Evolutionary conservation across 2,797 vertebrate species (phyloP).

Genomic region (Fratercula arctica): DNA sequence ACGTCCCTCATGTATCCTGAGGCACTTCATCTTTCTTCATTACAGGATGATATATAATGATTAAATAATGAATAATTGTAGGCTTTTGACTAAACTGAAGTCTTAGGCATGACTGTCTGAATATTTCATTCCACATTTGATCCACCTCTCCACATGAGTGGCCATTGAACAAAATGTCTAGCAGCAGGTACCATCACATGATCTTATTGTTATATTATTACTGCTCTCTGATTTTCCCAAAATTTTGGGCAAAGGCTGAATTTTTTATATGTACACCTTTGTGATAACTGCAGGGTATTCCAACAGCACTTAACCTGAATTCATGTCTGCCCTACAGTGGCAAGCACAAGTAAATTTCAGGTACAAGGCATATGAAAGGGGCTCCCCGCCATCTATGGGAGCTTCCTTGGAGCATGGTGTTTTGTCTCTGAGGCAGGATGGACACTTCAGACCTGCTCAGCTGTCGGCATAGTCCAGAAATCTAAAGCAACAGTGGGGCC

Average conservation of each 20-base stretch:
- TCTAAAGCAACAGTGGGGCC: not conserved
- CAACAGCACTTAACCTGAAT: not conserved
- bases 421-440: not conserved
- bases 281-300: not conserved
- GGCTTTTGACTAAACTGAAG: not conserved
- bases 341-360: not conserved
- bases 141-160: not conserved
- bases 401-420: not conserved
- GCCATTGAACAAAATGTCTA: not conserved
- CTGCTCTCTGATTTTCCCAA: not conserved
- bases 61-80: not conserved
- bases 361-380: not conserved
- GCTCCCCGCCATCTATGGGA: not conserved
- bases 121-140: not conserved
- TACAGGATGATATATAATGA: not conserved
- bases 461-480: not conserved
- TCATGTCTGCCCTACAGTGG: not conserved
- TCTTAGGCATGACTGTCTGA: not conserved
- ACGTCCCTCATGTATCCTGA: accelerated
- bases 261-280: not conserved
- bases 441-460: not conserved
- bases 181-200: not conserved
- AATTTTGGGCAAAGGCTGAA: not conserved
- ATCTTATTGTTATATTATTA: not conserved
- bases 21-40: not conserved